These are phyloP conservation scores for Engystomops pustulosus DNA, from an alignment of 2,113 vertebrate species.

Conservation along the genomic window DNA sequence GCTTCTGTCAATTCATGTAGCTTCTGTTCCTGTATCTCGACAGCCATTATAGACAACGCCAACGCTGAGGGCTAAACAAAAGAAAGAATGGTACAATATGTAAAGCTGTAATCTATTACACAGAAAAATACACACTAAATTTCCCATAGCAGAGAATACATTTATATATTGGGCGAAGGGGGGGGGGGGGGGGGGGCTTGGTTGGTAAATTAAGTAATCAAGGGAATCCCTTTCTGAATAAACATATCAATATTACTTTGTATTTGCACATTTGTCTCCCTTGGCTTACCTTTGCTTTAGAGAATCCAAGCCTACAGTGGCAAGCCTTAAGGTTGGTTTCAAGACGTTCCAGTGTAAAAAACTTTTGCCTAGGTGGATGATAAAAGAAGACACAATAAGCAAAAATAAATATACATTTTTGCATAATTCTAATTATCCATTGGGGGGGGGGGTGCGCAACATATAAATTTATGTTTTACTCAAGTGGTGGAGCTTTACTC, in stretches of 20 bases:
- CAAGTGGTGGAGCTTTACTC: no score
- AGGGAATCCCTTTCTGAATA: neutral
- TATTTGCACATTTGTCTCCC: no score
- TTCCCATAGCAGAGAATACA: neutral
- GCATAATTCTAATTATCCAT: no score
- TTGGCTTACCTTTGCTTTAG: constrained; percentile 88
- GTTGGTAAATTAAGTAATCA: no score
- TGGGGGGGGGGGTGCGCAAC: no score
- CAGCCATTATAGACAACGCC: constrained; percentile 83
- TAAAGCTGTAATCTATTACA: neutral
- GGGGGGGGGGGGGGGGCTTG: no score
- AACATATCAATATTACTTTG: no score
- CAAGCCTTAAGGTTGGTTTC: constrained; percentile 95
- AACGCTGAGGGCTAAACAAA: constrained; percentile 86
- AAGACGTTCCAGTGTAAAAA: constrained; percentile 87
- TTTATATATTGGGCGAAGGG: neutral
- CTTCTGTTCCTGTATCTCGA: constrained; percentile 83
- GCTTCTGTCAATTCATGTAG: constrained; percentile 74
- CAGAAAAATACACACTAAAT: neutral
- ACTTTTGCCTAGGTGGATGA: constrained; percentile 74
- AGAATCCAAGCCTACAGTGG: constrained; percentile 89
- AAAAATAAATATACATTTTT: no score
- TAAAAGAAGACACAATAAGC: neutral
- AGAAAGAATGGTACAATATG: constrained; percentile 4
- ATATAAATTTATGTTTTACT: no score